Evolutionary conservation across 2,113 vertebrate genomes (phyloP).

Genomic region (Microcebus jonahi): DNA sequence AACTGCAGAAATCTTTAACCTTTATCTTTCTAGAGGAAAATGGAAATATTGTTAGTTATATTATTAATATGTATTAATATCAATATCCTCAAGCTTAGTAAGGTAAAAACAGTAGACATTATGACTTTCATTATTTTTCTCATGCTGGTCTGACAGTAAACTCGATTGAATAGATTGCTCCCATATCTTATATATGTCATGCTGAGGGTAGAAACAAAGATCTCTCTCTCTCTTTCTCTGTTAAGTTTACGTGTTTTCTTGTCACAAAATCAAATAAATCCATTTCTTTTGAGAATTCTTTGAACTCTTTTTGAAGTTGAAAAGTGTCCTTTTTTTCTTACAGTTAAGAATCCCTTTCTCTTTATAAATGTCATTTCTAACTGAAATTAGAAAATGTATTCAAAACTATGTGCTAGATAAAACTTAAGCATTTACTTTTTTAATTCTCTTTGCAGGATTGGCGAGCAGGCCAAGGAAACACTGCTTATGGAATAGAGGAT

Average conservation of each 20-base stretch:
- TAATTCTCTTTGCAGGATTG: background rate
- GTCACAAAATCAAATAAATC: background rate
- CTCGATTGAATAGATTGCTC: background rate
- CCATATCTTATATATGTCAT: background rate
- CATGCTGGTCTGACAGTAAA: background rate
- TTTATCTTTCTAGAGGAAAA: background rate
- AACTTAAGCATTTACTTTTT: background rate
- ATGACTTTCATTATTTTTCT: background rate
- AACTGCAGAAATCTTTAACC: background rate
- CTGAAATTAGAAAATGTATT: background rate
- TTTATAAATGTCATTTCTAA: conserved; percentile 25
- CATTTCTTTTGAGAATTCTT: background rate
- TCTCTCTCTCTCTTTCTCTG: background rate
- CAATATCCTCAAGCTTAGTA: background rate
- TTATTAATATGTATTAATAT: background rate
- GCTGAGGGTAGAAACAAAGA: background rate
- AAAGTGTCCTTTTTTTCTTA: background rate
- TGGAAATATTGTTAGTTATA: background rate
- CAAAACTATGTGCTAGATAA: background rate
- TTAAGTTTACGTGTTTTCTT: background rate
- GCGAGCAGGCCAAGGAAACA: background rate
- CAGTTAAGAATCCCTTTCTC: background rate
- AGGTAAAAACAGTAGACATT: background rate
- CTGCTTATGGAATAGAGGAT: background rate
- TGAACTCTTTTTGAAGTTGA: background rate